phyloP scores from a whole-genome alignment of 2,113 vertebrate genomes.

The Tenebrosternarchus preto region DNA sequence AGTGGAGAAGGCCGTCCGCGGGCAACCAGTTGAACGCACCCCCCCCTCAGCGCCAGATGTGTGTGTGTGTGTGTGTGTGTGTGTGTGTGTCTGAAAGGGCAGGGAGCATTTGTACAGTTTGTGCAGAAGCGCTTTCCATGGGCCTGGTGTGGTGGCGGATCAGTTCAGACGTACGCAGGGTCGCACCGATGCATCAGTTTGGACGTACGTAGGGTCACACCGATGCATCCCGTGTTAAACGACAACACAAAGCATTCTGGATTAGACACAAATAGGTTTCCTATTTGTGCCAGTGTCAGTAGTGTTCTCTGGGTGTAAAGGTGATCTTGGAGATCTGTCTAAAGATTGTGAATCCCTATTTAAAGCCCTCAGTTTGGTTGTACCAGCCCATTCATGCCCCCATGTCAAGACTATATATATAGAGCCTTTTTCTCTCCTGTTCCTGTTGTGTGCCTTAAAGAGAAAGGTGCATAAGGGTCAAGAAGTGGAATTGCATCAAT shows the following conservation, averaged over 20 bases:
- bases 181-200: background rate
- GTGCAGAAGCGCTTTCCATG: background rate
- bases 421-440: conserved; percentile 59
- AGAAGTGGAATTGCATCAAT: conserved; percentile 69
- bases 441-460: conserved; percentile 57
- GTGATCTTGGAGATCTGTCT: background rate
- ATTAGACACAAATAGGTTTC: background rate
- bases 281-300: background rate
- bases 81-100: too few relatives aligned
- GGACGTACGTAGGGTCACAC: too few relatives aligned
- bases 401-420: conserved; percentile 71
- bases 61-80: too few relatives aligned
- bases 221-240: too few relatives aligned
- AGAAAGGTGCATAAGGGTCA: conserved; percentile 67
- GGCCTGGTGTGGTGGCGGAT: background rate
- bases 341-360: conserved; percentile 19
- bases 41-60: too few relatives aligned
- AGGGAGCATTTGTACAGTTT: too few relatives aligned
- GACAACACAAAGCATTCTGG: too few relatives aligned
- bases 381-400: conserved; percentile 69
- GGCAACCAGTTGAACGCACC: too few relatives aligned
- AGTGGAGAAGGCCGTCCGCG: background rate
- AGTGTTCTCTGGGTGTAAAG: background rate
- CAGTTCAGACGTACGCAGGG: background rate
- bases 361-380: conserved; percentile 64